Evolutionary conservation across 1,140 invertebrate species (phyloP), one percentile per base, ranked within the genome.

Genomic region (Platorchestia sp.): DNA sequence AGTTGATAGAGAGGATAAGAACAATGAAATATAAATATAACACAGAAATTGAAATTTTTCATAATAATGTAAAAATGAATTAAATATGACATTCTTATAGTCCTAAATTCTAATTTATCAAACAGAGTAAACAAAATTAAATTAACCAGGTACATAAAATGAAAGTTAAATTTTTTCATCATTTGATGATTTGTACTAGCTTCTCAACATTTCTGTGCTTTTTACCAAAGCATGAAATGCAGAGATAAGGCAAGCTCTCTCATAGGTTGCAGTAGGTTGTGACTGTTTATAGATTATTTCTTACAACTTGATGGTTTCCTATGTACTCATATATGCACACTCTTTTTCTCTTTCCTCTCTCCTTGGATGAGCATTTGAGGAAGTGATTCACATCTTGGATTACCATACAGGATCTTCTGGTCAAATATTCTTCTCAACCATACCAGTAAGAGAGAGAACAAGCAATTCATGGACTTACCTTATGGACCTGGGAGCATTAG

Each of bases 241-340:
- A 45, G 19, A 93, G 45, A 93, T 93, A 44, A 47, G 45, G 91
- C 45, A 47, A 16, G 40, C 45, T 47, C 7, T 93, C 91, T 40
- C 45, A 93, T 93, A 45, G 91, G 91, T 90, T 90, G 87, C 87
- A 90, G 87, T 42, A 42, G 87, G 87, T 93, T 45, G 43, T 93
- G 91, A 93, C 91, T 93, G 7, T 90, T 90, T n/a, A 7, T 93
- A 44, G 44, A 44, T 93, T 93, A 93, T 93, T 93, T 45, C 91
- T 47, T 93, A 44, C 44, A 44, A 47, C 45, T 93, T 93, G 14
- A 36, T 44, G 47, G 91, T 93, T 93, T 93, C 47, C 91, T 47
- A 47, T 47, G 91, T 93, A 47, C 47, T 93, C 45, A 47, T 93
- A 93, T 45, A 45, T 7, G 91, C 45, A 93, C 40, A 44, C 40